phyloP scores from a whole-genome alignment of 2,888 invertebrate species.

The Polymixis flavicincta region DNA sequence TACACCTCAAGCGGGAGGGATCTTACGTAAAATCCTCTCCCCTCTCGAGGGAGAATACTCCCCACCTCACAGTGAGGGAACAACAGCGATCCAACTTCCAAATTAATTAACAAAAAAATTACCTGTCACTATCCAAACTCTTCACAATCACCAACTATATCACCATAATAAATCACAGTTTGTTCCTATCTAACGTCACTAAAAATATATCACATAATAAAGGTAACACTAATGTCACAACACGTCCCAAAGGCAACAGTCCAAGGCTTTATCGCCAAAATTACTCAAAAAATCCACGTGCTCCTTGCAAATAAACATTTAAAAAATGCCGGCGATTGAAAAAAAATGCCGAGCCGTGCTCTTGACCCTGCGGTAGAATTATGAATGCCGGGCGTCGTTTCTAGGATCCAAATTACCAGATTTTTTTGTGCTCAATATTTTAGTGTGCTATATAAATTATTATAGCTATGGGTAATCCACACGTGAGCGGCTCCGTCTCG shows the following conservation, averaged over 20 bases:
- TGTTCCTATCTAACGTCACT: constrained; percentile 89
- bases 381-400: constrained; percentile 89
- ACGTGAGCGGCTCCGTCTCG: constrained; percentile 84
- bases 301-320: constrained; percentile 87
- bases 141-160: constrained; percentile 87
- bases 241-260: constrained; percentile 90
- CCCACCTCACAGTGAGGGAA: constrained; percentile 63
- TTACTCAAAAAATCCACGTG: constrained; percentile 87
- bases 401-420: constrained; percentile 89
- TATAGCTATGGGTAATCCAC: constrained; percentile 85
- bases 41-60: constrained; percentile 65
- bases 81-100: constrained; percentile 75
- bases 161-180: constrained; percentile 90
- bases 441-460: constrained; percentile 86
- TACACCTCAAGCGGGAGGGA: constrained; percentile 75
- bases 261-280: constrained; percentile 86
- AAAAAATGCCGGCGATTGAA: constrained; percentile 81
- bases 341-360: constrained; percentile 86
- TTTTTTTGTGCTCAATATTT: constrained; percentile 90
- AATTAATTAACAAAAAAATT: constrained; percentile 75
- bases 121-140: constrained; percentile 87
- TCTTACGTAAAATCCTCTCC: constrained; percentile 84
- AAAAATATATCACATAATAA: constrained; percentile 88
- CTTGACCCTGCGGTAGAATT: constrained; percentile 89
- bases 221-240: constrained; percentile 90